A percentile compares a stretch with the other conserved stretches of the same genome.
Conservation (phyloP, 2,113 vertebrate genomes). For the Bombycilla garrulus region DNA sequence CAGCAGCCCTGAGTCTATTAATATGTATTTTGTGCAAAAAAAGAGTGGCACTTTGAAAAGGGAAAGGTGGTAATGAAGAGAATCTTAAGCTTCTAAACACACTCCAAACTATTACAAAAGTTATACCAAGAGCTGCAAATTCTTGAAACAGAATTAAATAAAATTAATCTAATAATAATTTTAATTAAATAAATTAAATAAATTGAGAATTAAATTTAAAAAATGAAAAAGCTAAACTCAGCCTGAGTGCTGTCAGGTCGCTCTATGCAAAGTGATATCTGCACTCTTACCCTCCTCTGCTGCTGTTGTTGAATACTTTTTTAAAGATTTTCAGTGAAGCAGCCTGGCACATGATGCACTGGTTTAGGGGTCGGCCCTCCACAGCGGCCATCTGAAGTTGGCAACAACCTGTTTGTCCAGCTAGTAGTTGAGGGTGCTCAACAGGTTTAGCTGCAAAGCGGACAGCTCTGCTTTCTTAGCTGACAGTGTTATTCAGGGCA, state of each 20-base stretch:
- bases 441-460: background rate
- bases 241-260: background rate
- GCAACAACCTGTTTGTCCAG: background rate
- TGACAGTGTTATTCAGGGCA: background rate
- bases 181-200: too few relatives aligned
- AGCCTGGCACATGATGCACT: background rate
- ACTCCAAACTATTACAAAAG: background rate
- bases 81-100: background rate
- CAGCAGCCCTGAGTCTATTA: constrained; percentile 44
- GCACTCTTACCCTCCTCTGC: background rate
- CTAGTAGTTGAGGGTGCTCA: background rate
- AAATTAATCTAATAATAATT: too few relatives aligned
- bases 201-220: background rate
- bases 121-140: background rate
- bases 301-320: background rate
- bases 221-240: background rate
- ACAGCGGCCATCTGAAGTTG: background rate
- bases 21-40: constrained; percentile 33
- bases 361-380: background rate
- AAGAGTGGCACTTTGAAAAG: constrained; percentile 45
- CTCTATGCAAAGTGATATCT: background rate
- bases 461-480: background rate
- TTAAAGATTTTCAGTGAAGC: background rate
- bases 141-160: background rate
- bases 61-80: constrained; percentile 43